Evolutionary conservation across 2,888 invertebrate species (phyloP), one percentile per base, ranked within the genome.

Genomic region (Parthenolecanium corni): DNA sequence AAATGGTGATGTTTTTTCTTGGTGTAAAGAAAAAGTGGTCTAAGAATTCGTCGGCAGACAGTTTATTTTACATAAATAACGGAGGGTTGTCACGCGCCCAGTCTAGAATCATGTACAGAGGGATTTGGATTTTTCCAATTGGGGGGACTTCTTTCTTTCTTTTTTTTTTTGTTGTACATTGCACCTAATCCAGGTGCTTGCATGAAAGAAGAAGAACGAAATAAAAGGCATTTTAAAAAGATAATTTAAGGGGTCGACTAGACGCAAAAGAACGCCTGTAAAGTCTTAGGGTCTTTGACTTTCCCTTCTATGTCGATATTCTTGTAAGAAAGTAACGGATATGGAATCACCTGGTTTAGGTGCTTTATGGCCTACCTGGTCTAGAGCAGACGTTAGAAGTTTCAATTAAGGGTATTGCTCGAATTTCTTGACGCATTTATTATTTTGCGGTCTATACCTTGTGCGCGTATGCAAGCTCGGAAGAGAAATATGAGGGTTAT

Each of bases 61-160:
- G 9, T 24, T 12, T 24, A 24, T 31, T 36, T n/a, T 52, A 31
- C 52, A 36, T 52, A 36, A n/a, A 36, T 12, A 31, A 23, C 31
- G 44, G 54, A 40, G 54, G 40, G 54, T 54, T 54, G 54, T 54
- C 54, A 54, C 54, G 54, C 54, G 54, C 54, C 54, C 54, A 54
- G 54, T 42, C 54, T 42, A 11, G 31, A 38, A 44, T 18, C 44
- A 24, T 36, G 54, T 47, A 54, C 23, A 42, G 42, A 54, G 38
- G 38, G 24, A 38, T 40, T 40, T 40, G 40, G 54, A 40, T 54
- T 23, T 40, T 54, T 54, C 54, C 38, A 42, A 11, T 42, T 14
- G 24, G 42, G 54, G 38, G 54, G 40, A 24, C 40, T 54, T 54
- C 9, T 31, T 31, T 31, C 31, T 9, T 31, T 31, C 31, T 31